Evolutionary conservation across 2,888 invertebrate genomes (phyloP).

Genomic region (Dusona sp.): DNA sequence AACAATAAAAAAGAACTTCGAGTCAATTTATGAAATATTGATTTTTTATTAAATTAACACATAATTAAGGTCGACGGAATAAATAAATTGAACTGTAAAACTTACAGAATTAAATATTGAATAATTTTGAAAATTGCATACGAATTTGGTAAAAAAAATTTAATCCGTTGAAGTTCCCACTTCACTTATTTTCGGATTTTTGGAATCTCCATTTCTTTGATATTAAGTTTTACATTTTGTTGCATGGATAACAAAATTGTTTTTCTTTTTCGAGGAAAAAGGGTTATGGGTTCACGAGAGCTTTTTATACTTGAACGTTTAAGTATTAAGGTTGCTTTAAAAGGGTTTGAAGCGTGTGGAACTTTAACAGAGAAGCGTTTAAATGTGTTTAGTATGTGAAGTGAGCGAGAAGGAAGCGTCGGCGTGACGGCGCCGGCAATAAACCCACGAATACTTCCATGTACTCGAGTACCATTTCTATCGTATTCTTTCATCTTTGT

Average conservation of each 20-base stretch:
- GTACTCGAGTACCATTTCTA: slow-evolving; percentile 59
- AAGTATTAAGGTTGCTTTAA: slow-evolving; percentile 23
- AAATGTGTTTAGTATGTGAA: background rate
- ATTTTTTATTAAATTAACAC: no score
- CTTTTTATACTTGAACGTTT: slow-evolving; percentile 28
- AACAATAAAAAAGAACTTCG: no score
- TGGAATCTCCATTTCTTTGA: no score
- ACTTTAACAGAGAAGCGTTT: slow-evolving; percentile 7
- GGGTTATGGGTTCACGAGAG: background rate
- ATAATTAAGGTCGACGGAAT: no score
- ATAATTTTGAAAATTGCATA: no score
- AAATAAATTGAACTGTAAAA: no score
- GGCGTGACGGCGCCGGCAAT: slow-evolving; percentile 80
- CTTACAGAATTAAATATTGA: no score
- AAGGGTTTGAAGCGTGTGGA: slow-evolving; percentile 18
- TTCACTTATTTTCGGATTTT: no score
- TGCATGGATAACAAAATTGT: background rate
- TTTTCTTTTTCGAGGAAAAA: background rate
- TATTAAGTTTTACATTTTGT: background rate
- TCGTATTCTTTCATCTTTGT: slow-evolving; percentile 81
- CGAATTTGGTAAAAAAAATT: no score
- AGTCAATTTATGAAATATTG: no score
- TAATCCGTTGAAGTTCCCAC: no score
- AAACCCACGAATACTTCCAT: slow-evolving; percentile 73
- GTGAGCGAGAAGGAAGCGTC: slow-evolving; percentile 43